Percentiles rank a stretch among this genome's conserved stretches.
These are phyloP conservation scores for Nezara viridula DNA, from an alignment of 2,888 invertebrate genomes.

Conservation along the genomic window DNA sequence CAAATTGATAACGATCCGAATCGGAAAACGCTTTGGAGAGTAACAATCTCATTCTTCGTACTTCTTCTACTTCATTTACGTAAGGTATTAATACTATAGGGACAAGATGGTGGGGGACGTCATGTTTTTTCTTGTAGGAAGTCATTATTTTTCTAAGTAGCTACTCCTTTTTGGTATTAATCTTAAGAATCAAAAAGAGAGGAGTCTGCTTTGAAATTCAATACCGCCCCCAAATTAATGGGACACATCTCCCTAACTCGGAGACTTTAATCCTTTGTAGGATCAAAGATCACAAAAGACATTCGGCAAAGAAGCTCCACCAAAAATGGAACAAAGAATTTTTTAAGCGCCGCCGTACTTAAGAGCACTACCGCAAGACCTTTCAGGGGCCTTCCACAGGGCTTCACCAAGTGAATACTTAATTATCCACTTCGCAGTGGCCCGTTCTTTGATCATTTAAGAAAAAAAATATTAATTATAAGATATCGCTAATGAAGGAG, in stretches of 20 bases:
- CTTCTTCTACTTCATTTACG: too few species aligned
- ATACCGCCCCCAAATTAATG: neutral
- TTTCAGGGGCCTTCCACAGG: neutral
- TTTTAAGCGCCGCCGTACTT: neutral
- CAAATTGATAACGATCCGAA: too few species aligned
- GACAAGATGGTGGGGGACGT: too few species aligned
- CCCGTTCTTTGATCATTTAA: constrained; percentile 13
- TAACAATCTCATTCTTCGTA: too few species aligned
- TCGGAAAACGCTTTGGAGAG: too few species aligned
- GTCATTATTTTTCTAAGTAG: constrained; percentile 27
- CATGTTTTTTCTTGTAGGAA: neutral
- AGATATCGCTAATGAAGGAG: constrained; percentile 24
- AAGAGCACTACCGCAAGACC: neutral
- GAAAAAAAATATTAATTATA: constrained; percentile 41
- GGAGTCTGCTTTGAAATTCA: neutral
- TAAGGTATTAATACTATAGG: too few species aligned
- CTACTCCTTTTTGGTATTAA: too few species aligned
- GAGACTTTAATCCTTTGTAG: neutral
- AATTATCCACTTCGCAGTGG: neutral
- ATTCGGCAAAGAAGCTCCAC: neutral
- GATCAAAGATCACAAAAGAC: constrained; percentile 5
- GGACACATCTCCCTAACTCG: neutral
- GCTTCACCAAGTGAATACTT: constrained; percentile 28
- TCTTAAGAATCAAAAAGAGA: neutral
- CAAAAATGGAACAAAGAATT: constrained; percentile 37